Conservation (phyloP, 1,140 invertebrate genomes). For the Eciton burchellii region DNA sequence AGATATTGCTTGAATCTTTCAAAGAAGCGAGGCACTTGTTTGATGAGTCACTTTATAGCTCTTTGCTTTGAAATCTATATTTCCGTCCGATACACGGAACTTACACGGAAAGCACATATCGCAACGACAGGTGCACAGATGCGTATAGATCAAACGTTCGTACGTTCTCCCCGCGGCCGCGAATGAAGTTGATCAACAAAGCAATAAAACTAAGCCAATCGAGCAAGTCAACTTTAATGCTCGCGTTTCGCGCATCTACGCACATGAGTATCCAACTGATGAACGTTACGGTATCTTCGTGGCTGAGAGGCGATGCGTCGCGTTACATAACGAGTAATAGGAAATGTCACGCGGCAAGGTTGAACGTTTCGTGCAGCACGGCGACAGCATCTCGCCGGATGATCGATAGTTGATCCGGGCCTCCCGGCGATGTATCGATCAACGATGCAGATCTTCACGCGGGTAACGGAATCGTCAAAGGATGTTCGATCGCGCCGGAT, state of each 20-base stretch:
- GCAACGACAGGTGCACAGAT: too few relatives aligned
- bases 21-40: too few relatives aligned
- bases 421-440: constrained; percentile 16
- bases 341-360: constrained; percentile 18
- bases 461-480: constrained; percentile 36
- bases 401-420: constrained; percentile 34
- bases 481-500: constrained; percentile 14
- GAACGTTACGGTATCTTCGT: neutral
- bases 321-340: constrained; percentile 21
- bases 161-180: too few relatives aligned
- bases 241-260: neutral
- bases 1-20: too few relatives aligned
- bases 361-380: neutral
- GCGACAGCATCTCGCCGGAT: constrained; percentile 1
- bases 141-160: too few relatives aligned
- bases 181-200: too few relatives aligned
- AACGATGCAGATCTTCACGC: constrained; percentile 15
- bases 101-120: too few relatives aligned
- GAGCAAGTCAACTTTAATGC: neutral
- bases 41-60: too few relatives aligned
- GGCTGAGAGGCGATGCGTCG: neutral
- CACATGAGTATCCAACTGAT: neutral
- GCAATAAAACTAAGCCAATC: too few relatives aligned
- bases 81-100: too few relatives aligned
- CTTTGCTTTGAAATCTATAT: too few relatives aligned